phyloP scores from a whole-genome alignment of 2,888 invertebrate species.

The Drosophila maculinotata region DNA sequence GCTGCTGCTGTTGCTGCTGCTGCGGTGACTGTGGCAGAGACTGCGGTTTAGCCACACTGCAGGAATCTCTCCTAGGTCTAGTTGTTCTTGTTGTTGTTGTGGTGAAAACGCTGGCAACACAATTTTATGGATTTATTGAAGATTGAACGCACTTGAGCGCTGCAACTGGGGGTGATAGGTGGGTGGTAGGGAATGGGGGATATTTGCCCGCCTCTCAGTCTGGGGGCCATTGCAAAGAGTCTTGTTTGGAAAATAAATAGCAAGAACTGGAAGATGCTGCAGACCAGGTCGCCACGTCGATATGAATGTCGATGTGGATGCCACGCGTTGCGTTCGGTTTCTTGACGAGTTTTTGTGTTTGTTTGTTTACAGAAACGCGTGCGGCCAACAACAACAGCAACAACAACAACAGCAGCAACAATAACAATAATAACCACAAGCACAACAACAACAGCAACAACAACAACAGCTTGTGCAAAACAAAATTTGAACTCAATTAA shows the following conservation, averaged over 20 bases:
- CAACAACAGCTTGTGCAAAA: conserved; percentile 43
- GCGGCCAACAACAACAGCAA: conserved; percentile 68
- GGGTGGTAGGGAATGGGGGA: background rate
- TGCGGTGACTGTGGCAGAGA: conserved; percentile 37
- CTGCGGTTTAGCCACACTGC: conserved; percentile 54
- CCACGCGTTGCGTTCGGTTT: conserved; percentile 71
- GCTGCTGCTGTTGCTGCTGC: conserved; percentile 16
- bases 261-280: conserved; percentile 43
- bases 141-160: conserved; percentile 75
- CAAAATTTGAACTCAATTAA: conserved; percentile 63
- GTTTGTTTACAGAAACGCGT: conserved; percentile 77
- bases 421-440: conserved; percentile 18
- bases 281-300: conserved; percentile 45
- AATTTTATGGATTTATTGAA: conserved; percentile 77
- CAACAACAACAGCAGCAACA: conserved; percentile 33
- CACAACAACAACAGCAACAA: conserved; percentile 19
- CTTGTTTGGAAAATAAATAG: conserved; percentile 76
- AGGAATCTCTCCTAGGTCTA: conserved; percentile 26
- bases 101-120: conserved; percentile 43
- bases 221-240: conserved; percentile 61
- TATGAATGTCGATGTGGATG: conserved; percentile 37
- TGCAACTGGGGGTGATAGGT: conserved; percentile 10
- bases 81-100: conserved; percentile 31
- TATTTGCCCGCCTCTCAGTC: conserved; percentile 67
- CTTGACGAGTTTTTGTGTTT: conserved; percentile 59